Conservation (phyloP, 2,113 vertebrate genomes). For the Gracilinanus agilis region DNA sequence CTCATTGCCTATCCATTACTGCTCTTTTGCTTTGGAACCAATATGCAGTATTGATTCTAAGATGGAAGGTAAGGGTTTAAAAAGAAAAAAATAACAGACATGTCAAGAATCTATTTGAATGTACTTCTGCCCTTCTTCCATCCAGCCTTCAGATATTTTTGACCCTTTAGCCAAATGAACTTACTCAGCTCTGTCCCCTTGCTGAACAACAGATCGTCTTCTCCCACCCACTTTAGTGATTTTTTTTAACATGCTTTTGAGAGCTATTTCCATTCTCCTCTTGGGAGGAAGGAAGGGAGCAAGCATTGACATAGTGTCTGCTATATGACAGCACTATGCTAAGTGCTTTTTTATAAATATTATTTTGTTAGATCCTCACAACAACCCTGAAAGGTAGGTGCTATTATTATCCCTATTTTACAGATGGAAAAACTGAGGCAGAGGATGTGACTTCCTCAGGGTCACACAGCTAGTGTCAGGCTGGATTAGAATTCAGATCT, state of each 20-base stretch:
- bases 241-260: neutral
- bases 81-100: too few species aligned
- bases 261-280: neutral
- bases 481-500: neutral
- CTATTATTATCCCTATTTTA: neutral
- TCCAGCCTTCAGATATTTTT: neutral
- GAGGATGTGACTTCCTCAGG: neutral
- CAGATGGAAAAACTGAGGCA: slow-evolving; percentile 11
- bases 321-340: neutral
- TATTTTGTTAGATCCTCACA: slow-evolving; percentile 7
- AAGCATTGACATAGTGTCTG: neutral
- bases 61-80: too few species aligned
- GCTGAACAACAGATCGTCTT: neutral
- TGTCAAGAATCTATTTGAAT: neutral
- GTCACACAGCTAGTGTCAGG: neutral
- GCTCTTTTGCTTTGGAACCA: too few species aligned
- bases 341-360: neutral
- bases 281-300: neutral
- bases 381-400: neutral
- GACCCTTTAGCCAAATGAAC: neutral
- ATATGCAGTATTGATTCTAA: too few species aligned
- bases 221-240: neutral
- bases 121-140: neutral
- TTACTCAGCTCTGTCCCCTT: neutral
- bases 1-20: neutral